Evolutionary conservation across 2,113 vertebrate genomes (phyloP).

Genomic region (Phycodurus eques): DNA sequence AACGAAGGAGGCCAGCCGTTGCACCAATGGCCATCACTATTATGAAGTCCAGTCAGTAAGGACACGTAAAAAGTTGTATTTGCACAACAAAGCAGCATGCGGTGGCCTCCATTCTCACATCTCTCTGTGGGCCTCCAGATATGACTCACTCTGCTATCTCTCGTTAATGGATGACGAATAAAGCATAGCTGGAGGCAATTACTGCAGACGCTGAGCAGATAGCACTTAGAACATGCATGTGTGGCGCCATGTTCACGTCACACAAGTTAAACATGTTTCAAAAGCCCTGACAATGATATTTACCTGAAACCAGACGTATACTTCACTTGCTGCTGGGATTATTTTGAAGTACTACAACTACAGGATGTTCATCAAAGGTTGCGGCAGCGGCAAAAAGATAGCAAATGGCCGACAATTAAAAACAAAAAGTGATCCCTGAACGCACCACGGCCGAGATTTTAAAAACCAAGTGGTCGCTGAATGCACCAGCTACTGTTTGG

Average conservation of each 20-base stretch:
- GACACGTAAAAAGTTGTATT: not conserved
- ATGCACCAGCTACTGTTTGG: not conserved
- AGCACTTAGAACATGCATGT: slow-evolving; percentile 1
- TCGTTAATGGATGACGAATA: slow-evolving; percentile 60
- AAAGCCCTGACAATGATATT: not conserved
- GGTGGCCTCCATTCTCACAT: slow-evolving; percentile 7
- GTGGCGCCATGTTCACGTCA: not conserved
- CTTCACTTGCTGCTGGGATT: not conserved
- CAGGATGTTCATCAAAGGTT: not conserved
- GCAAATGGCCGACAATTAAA: not conserved
- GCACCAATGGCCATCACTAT: not conserved
- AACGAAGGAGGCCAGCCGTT: not conserved
- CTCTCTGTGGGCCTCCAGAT: slow-evolving; percentile 17
- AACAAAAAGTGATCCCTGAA: not conserved
- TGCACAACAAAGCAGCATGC: not conserved
- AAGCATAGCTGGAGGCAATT: slow-evolving; percentile 47
- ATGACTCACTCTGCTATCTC: slow-evolving; percentile 54
- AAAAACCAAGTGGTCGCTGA: not conserved
- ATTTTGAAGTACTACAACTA: not conserved
- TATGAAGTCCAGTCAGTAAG: not conserved
- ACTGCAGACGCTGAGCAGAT: slow-evolving; percentile 34
- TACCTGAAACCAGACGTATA: not conserved
- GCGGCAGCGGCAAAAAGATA: not conserved
- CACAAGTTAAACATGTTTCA: not conserved
- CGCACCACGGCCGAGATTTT: not conserved